These are phyloP conservation scores for Esperia sulphurella DNA, from an alignment of 2,888 invertebrate species.

Conservation along the genomic window DNA sequence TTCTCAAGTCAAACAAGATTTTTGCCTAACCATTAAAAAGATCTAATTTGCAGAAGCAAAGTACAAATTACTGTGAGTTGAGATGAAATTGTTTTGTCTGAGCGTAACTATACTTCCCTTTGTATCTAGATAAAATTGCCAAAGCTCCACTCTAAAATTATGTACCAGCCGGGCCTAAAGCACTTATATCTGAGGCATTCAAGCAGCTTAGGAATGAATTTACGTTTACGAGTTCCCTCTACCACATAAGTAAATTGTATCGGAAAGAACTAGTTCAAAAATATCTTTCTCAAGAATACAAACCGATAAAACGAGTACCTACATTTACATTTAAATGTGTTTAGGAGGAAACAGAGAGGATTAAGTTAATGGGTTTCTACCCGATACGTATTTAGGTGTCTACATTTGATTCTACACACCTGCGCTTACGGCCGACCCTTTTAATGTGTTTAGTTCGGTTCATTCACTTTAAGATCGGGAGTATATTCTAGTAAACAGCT, in stretches of 20 bases:
- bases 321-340: not conserved
- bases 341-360: constrained; percentile 20
- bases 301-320: constrained; percentile 9
- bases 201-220: constrained; percentile 46
- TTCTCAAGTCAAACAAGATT: constrained; percentile 28
- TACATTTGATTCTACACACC: constrained; percentile 66
- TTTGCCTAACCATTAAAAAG: constrained; percentile 31
- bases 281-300: constrained; percentile 35
- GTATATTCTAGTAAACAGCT: constrained; percentile 24
- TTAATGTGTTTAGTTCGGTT: constrained; percentile 61
- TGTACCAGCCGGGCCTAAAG: constrained; percentile 40
- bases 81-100: constrained; percentile 32
- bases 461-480: constrained; percentile 39
- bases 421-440: constrained; percentile 57
- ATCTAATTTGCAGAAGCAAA: constrained; percentile 44
- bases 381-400: constrained; percentile 52
- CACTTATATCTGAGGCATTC: constrained; percentile 39
- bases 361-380: constrained; percentile 52
- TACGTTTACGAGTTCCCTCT: constrained; percentile 27
- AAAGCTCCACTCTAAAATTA: constrained; percentile 37
- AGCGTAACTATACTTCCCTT: constrained; percentile 31
- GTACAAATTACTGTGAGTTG: constrained; percentile 40
- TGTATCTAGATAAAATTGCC: constrained; percentile 33
- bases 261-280: constrained; percentile 29
- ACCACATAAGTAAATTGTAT: constrained; percentile 36